Base-by-base conservation (phyloP, 2,113 vertebrate species). In the Hemibagrus wyckioides region DNA sequence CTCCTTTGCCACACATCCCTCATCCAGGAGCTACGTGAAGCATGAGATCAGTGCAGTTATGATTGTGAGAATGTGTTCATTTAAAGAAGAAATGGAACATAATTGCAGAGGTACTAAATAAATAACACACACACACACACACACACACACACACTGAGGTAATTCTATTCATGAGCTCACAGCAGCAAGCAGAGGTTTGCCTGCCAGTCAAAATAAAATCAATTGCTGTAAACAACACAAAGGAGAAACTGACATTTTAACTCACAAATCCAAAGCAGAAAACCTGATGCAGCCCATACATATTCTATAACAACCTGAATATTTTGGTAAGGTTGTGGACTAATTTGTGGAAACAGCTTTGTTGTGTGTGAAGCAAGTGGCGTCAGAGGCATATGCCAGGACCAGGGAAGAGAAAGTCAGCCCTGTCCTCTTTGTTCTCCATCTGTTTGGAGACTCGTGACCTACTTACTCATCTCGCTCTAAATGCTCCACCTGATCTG, bases 171-270 rank as follows among this genome's bases (percentile, higher is more conserved):
- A 89, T 90, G 92, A 92, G 90, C 92, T 92, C 93, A 94, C 93
- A 94, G 92, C 90, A 91, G 93, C 93, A 92, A 89, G 91, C 90
- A 90, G 90, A 94, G 90, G 89, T 91, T 90, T 85, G 80, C 85
- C 90, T 92, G 93, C 89, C 93, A 92, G 83, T 95, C 94, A 94
- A 91, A 87, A 87, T 89, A 88, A 93, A 94, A 94, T 94, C 94
- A 92, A 93, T 94, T 91, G 84, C 87, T 92, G 89, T 93, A 92
- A 94, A 94, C 91, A 89, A 91, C 87, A 88, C 88, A 85, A 90
- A 90, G 48, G 89, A 88, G 91, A 93, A 89, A 91, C 90, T 90
- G 91, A 93, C 87, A 88, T 2, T 85, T 80, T 75, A 84, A 48
- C 33, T 61, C 77, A 85, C 44, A 44, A 52, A 81, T 44, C 48